Percentiles rank a stretch among this genome's conserved stretches.
phyloP scores from a whole-genome alignment of 2,113 vertebrate genomes.

The Strix uralensis region DNA sequence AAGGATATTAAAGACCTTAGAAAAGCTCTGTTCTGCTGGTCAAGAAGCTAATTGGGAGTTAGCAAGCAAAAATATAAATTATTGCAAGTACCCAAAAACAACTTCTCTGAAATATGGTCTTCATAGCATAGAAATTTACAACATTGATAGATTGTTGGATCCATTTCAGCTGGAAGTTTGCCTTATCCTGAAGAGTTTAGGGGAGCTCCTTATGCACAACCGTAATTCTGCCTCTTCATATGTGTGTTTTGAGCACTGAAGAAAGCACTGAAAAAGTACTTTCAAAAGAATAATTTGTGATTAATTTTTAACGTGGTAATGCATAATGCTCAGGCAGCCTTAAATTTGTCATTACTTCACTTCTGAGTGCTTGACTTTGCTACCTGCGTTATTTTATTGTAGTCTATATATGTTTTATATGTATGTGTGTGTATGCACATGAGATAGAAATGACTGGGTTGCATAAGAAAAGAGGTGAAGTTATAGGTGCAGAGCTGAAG shows the following conservation, averaged over 20 bases:
- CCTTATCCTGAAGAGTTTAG: not conserved
- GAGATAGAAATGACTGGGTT: not conserved
- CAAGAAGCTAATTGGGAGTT: not conserved
- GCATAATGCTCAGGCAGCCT: not conserved
- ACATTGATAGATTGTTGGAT: not conserved
- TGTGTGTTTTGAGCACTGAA: not conserved
- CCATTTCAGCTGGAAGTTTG: not conserved
- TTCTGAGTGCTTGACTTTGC: not conserved
- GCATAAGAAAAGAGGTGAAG: not conserved
- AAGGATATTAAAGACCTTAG: not conserved
- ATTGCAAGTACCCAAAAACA: not conserved
- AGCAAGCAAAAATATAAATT: not conserved
- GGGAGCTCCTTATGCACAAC: not conserved
- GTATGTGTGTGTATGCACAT: not conserved
- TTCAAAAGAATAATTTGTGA: not conserved
- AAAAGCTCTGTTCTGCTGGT: not conserved
- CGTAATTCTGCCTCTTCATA: fast-evolving
- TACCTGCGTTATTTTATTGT: not conserved
- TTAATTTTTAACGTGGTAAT: not conserved
- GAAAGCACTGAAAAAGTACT: not conserved
- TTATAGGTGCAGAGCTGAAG: not conserved
- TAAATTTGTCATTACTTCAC: not conserved
- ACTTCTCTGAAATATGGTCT: not conserved
- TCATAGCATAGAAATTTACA: not conserved
- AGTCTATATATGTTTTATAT: not conserved